A percentile compares a stretch with the other conserved stretches of the same genome.
phyloP scores from a whole-genome alignment of 2,888 invertebrate genomes.

The Electrophaes corylata region DNA sequence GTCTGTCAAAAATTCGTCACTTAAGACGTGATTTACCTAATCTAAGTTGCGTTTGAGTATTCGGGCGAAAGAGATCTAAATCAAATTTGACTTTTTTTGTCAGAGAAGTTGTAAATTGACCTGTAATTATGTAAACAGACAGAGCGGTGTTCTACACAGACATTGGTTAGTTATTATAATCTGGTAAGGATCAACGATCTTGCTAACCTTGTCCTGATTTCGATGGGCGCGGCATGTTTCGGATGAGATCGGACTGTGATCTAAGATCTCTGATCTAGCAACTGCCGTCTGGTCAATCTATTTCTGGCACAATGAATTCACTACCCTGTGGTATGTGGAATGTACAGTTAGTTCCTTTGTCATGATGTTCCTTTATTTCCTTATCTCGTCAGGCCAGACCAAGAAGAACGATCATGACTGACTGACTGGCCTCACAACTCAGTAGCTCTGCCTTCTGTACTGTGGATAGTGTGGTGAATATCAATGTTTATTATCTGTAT shows the following conservation, averaged over 20 bases:
- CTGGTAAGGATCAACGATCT: constrained; percentile 4
- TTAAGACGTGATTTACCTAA: too few relatives aligned
- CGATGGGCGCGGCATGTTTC: constrained; percentile 1
- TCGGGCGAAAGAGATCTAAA: too few relatives aligned
- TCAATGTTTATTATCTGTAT: too few relatives aligned
- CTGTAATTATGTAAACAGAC: background rate
- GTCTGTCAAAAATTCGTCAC: too few relatives aligned
- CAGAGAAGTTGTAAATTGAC: background rate
- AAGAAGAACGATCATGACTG: too few relatives aligned
- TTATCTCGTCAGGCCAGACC: background rate
- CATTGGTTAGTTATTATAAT: constrained; percentile 1
- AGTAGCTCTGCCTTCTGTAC: too few relatives aligned
- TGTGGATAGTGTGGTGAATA: too few relatives aligned
- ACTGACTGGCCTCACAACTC: too few relatives aligned
- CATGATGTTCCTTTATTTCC: background rate
- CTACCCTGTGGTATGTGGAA: background rate
- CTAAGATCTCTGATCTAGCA: background rate
- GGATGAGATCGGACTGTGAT: constrained; percentile 1
- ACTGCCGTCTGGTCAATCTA: background rate
- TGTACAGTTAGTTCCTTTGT: constrained; percentile 2
- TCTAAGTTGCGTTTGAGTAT: too few relatives aligned
- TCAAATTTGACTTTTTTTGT: too few relatives aligned
- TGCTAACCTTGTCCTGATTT: constrained; percentile 2
- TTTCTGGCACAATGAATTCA: background rate
- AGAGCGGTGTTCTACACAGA: background rate